Conservation (phyloP, 1,140 invertebrate genomes). For the Tetragonula clypearis region DNA sequence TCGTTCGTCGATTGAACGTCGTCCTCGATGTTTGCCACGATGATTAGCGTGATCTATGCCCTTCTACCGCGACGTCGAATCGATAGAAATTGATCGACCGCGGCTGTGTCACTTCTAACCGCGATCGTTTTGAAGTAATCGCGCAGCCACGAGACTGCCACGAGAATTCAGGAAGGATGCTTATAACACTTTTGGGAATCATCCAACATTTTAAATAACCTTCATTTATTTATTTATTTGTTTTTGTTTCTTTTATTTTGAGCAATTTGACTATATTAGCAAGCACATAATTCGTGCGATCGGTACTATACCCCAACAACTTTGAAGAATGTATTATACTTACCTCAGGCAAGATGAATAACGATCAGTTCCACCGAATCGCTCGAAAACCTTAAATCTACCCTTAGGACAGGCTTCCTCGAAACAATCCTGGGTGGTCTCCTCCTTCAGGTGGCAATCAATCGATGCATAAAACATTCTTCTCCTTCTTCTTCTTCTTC, state of each 20-base stretch:
- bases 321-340: neutral
- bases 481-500: no score
- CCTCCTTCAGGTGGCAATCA: neutral
- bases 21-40: neutral
- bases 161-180: neutral
- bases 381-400: constrained; percentile 24
- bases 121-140: neutral
- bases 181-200: no score
- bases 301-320: neutral
- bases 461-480: neutral
- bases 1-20: neutral
- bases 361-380: constrained; percentile 38
- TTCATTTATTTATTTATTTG: no score
- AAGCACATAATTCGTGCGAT: no score
- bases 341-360: constrained; percentile 22
- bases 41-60: constrained; percentile 2
- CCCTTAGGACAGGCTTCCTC: constrained; percentile 30
- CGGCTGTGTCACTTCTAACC: neutral
- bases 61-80: neutral
- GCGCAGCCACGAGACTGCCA: neutral
- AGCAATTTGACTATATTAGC: no score
- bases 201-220: no score
- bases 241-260: no score
- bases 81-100: neutral
- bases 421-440: constrained; percentile 48